These are phyloP conservation scores for Zaprionus lineosus DNA, from an alignment of 2,888 invertebrate genomes.

Conservation along the genomic window DNA sequence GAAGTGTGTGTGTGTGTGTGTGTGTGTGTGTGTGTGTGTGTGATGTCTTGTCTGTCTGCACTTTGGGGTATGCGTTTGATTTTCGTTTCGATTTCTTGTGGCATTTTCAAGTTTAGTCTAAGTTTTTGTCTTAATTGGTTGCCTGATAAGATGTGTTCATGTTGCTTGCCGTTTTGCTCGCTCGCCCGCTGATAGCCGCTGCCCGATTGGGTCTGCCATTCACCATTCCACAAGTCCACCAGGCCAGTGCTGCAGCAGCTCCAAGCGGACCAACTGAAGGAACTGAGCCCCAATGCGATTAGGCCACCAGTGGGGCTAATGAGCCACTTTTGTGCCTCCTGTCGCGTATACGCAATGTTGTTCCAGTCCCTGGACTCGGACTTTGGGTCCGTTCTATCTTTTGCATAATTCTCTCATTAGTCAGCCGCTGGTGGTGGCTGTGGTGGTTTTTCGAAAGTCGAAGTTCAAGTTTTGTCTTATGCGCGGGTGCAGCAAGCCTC, in stretches of 20 bases:
- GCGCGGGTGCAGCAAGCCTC: conserved; percentile 54
- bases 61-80: conserved; percentile 47
- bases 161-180: conserved; percentile 51
- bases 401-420: conserved; percentile 75
- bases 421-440: conserved; percentile 45
- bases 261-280: conserved; percentile 6
- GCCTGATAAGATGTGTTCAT: conserved; percentile 73
- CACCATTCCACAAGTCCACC: conserved; percentile 40
- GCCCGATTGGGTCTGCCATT: conserved; percentile 29
- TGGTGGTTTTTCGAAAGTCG: conserved; percentile 65
- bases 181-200: conserved; percentile 30
- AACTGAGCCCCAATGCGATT: conserved; percentile 38
- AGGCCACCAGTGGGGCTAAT: conserved; percentile 43
- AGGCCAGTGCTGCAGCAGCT: conserved; percentile 1
- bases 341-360: conserved; percentile 56
- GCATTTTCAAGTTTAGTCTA: conserved; percentile 58
- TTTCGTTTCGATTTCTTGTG: conserved; percentile 66
- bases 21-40: conserved; percentile 35
- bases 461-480: conserved; percentile 66
- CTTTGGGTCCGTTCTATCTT: conserved; percentile 60
- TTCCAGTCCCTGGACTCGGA: conserved; percentile 31
- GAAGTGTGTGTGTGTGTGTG: conserved; percentile 26
- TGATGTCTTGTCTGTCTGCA: conserved; percentile 6
- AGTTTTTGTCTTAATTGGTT: conserved; percentile 75
- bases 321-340: conserved; percentile 41